Conservation (phyloP, 2,113 vertebrate genomes). For the Triplophysa rosa region DNA sequence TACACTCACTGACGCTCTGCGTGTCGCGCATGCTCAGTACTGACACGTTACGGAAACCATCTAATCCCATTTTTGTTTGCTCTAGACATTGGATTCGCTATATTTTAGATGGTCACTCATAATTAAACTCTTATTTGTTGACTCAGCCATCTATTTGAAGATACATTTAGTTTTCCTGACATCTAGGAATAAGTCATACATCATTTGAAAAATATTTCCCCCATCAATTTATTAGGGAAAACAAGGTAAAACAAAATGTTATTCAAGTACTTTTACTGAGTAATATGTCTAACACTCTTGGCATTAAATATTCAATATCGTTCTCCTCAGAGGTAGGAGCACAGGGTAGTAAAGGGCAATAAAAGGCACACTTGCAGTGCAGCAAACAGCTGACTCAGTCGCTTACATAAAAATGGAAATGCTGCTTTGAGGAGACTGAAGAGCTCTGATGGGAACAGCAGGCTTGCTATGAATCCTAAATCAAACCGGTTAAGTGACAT, state of each 20-base stretch:
- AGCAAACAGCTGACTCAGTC: slow-evolving; percentile 51
- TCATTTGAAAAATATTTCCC: neutral
- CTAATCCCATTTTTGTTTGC: neutral
- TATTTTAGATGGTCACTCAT: neutral
- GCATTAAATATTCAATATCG: slow-evolving; percentile 51
- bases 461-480: slow-evolving; percentile 21
- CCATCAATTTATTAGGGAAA: neutral
- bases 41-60: neutral
- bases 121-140: neutral
- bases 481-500: slow-evolving; percentile 5
- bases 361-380: slow-evolving; percentile 40
- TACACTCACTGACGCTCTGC: neutral
- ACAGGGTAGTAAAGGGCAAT: slow-evolving; percentile 5
- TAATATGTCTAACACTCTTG: slow-evolving; percentile 24
- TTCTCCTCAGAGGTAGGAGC: slow-evolving; percentile 23
- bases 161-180: neutral
- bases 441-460: slow-evolving; percentile 18
- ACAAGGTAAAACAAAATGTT: neutral
- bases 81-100: neutral
- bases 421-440: slow-evolving; percentile 7
- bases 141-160: neutral
- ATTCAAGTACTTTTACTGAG: slow-evolving; percentile 23
- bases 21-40: slow-evolving; percentile 13
- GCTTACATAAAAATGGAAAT: slow-evolving; percentile 39
- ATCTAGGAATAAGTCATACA: neutral